These are phyloP conservation scores for Aurelia coerulea DNA, from an alignment of 30 jellyfish, hydroid and myxozoan species.

Conservation along the genomic window DNA sequence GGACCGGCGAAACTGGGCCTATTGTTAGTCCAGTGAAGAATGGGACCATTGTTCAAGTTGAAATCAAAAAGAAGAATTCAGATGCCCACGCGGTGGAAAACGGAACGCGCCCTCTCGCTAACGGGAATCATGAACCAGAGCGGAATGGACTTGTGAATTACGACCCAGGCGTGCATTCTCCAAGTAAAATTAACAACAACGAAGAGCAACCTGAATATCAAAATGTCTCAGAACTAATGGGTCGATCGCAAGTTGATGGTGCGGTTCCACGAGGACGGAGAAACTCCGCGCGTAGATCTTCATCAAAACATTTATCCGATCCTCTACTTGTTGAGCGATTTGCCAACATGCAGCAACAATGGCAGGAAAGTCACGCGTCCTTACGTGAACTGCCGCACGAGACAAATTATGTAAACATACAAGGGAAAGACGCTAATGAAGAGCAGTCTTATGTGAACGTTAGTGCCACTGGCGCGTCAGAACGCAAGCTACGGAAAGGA, in stretches of 20 bases:
- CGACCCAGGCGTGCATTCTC: conserved; percentile 70
- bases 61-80: too few relatives aligned
- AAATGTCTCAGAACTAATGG: conserved; percentile 4
- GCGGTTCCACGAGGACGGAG: conserved; percentile 46
- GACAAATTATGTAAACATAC: conserved; percentile 51
- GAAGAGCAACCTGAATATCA: conserved; percentile 19
- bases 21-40: background rate
- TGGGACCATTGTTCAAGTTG: too few relatives aligned
- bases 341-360: conserved; percentile 41
- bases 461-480: conserved; percentile 44
- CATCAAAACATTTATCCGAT: conserved; percentile 84
- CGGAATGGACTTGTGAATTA: background rate
- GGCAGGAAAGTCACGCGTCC: conserved; percentile 15
- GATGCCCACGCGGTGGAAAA: background rate
- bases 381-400: conserved; percentile 59
- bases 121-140: background rate
- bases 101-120: background rate
- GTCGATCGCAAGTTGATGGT: background rate
- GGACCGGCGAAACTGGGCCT: conserved; percentile 56
- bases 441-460: conserved; percentile 74
- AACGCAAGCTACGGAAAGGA: conserved; percentile 38
- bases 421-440: conserved; percentile 40
- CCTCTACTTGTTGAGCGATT: conserved; percentile 70
- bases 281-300: conserved; percentile 51
- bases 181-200: conserved; percentile 2